A percentile compares a stretch with the other conserved stretches of the same genome.
Conservation (phyloP, 2,113 vertebrate genomes). For the Corythaixoides concolor region DNA sequence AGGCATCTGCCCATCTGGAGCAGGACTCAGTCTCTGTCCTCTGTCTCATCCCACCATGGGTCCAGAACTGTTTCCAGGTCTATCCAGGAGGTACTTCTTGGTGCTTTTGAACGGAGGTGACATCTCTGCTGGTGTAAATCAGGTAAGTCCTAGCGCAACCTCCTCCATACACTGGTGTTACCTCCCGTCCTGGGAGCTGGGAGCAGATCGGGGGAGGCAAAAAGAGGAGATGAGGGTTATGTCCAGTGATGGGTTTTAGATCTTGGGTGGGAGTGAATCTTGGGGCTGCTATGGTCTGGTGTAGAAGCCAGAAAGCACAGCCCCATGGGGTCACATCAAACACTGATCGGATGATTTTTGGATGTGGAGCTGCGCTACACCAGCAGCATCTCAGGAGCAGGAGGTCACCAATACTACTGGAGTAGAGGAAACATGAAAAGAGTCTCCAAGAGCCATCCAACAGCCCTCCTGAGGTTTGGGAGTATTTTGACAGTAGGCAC, state of each 20-base stretch:
- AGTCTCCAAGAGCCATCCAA: neutral
- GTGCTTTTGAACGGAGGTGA: neutral
- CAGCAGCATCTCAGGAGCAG: neutral
- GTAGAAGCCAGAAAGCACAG: neutral
- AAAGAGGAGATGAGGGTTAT: neutral
- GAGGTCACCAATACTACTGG: neutral
- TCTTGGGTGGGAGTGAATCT: neutral
- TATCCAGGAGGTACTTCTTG: neutral
- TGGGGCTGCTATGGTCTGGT: neutral
- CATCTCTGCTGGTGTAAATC: neutral
- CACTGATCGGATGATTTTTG: fast-evolving
- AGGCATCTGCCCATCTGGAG: neutral
- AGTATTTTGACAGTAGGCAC: neutral
- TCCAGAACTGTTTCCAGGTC: neutral
- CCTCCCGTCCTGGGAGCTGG: neutral
- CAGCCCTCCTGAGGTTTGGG: neutral
- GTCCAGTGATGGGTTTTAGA: neutral
- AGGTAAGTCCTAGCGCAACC: neutral
- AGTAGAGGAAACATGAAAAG: neutral
- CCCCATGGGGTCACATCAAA: neutral
- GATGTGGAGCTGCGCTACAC: neutral
- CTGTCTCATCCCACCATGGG: fast-evolving
- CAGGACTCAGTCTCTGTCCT: neutral
- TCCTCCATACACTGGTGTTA: neutral
- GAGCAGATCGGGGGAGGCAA: neutral